Conservation (phyloP, 2,797 vertebrate species). For the Agapornis canus region DNA sequence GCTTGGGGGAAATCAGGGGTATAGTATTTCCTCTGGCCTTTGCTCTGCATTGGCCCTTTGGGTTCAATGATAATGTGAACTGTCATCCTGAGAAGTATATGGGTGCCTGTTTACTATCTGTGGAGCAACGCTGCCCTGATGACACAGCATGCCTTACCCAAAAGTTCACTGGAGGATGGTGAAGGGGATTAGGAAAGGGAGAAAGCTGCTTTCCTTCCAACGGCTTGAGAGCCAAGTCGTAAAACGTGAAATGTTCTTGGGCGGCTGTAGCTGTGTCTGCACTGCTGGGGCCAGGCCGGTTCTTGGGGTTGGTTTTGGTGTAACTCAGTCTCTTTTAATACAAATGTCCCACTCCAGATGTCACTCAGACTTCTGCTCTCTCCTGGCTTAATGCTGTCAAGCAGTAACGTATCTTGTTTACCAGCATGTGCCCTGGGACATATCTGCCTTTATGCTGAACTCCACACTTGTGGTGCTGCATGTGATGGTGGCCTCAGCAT, state of each 20-base stretch:
- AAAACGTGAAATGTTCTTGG: not conserved
- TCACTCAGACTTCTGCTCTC: not conserved
- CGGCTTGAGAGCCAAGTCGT: not conserved
- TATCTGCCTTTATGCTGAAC: accelerated
- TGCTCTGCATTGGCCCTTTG: not conserved
- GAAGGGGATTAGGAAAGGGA: conserved; percentile 1
- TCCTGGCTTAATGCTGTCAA: not conserved
- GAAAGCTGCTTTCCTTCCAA: conserved; percentile 14
- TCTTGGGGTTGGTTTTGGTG: accelerated
- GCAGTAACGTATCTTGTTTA: accelerated
- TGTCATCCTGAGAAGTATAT: not conserved
- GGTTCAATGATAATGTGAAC: not conserved
- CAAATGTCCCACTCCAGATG: not conserved
- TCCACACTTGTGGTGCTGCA: accelerated
- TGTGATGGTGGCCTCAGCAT: accelerated
- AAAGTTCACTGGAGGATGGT: not conserved
- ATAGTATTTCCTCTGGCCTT: not conserved
- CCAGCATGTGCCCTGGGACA: accelerated
- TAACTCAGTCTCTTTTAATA: not conserved
- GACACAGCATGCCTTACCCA: conserved; percentile 24
- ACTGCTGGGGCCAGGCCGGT: accelerated
- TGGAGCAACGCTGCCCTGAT: not conserved
- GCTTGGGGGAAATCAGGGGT: not conserved
- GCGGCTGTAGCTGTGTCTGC: not conserved
- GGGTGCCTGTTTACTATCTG: not conserved